Base-by-base conservation (phyloP, 2,113 vertebrate genomes). In the Amblyopsis rosae region DNA sequence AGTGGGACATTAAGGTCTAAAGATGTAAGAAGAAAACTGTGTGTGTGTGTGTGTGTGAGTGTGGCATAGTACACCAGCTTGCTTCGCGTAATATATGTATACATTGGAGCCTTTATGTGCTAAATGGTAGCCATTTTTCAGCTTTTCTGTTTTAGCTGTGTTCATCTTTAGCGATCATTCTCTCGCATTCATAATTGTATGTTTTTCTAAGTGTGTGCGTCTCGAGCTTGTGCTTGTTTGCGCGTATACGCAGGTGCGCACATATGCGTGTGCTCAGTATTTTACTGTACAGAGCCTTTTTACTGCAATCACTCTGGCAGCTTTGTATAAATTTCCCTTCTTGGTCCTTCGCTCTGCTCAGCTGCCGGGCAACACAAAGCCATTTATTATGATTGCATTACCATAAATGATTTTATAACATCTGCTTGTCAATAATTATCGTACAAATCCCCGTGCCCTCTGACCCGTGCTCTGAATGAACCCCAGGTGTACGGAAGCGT, bases 391-490 rank as follows among this genome's bases (percentile, higher is more conserved):
- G 88, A 90, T 90, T 90, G 79, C 91, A 92, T 93, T 91, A 91
- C 54, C 91, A 92, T 92, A 91, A 90, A 91, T 89, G 86, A 92
- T 91, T 92, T 90, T 91, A 91, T 88, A 93, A 88, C 89, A 89
- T 92, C 87, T 92, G 88, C 90, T 91, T 89, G 77, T 91, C 87
- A 91, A 91, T 92, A 92, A 93, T 92, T 89, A 91, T 81, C 68
- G 70, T 76, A 80, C 82, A 82, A 83, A 90, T 86, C 81, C 77
- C 59, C 15, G 17, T 58, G 81, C 69, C 88, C 89, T 82, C 69
- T 89, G 86, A 89, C 88, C 90, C 76, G 51, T 66, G 79, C 81
- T 80, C 84, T 71, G 83, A 75, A 71, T 67, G 84, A 90, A 92
- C 82, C 90, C 87, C 92, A 92, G 91, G 90, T 93, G 92, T 86